phyloP scores from a whole-genome alignment of 2,888 invertebrate genomes.

The Trichogramma dendrolimi region DNA sequence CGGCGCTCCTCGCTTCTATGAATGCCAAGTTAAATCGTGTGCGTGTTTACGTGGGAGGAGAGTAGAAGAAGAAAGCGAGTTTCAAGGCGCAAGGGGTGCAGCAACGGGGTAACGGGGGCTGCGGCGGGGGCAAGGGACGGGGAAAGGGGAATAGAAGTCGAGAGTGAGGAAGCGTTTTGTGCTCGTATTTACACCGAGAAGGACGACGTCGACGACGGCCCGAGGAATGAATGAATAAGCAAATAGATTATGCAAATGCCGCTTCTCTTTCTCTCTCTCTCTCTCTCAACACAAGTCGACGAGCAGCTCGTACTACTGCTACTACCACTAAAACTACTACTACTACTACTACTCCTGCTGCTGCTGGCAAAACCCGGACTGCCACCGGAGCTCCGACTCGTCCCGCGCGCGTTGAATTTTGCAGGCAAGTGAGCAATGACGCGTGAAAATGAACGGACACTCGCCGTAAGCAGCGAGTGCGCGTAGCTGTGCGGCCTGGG shows the following conservation, averaged over 20 bases:
- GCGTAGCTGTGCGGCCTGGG: too few species aligned
- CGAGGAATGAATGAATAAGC: conserved; percentile 24
- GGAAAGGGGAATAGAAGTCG: too few species aligned
- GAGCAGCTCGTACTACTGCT: not conserved
- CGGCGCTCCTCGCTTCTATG: conserved; percentile 3
- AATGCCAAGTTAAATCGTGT: conserved; percentile 19
- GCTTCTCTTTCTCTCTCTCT: not conserved
- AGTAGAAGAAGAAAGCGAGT: not conserved
- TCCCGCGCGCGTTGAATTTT: too few species aligned
- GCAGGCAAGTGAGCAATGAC: too few species aligned
- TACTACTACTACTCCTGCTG: too few species aligned
- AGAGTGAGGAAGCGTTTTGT: too few species aligned
- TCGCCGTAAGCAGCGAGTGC: too few species aligned
- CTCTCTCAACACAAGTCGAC: not conserved
- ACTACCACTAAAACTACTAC: too few species aligned
- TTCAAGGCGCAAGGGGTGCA: not conserved
- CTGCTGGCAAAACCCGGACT: too few species aligned
- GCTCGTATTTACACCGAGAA: too few species aligned
- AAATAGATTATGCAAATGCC: conserved; percentile 27
- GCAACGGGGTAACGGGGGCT: not conserved
- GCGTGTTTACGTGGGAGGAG: conserved; percentile 9
- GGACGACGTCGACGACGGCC: not conserved
- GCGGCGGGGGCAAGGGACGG: not conserved
- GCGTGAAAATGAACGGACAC: too few species aligned
- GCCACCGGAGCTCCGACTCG: too few species aligned